Percentiles rank a stretch among this genome's conserved stretches.
Conservation (phyloP, 2,888 invertebrate genomes). For the Camponotus fellah region DNA sequence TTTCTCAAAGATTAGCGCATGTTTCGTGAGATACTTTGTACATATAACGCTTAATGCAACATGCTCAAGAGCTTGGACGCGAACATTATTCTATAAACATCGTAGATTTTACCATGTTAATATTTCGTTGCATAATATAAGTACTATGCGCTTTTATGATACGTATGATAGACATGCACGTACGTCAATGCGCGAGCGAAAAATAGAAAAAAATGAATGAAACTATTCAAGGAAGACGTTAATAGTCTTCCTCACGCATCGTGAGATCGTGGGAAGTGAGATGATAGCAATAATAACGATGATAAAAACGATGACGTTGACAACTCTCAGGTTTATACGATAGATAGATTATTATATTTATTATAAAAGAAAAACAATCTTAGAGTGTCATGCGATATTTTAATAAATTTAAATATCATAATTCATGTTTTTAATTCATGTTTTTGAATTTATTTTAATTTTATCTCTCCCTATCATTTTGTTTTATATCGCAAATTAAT, state of each 20-base stretch:
- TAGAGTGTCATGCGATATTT: not conserved
- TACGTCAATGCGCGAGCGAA: conserved; percentile 10
- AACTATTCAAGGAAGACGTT: not conserved
- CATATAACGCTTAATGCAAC: conserved; percentile 57
- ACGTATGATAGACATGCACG: conserved; percentile 35
- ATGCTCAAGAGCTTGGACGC: not conserved
- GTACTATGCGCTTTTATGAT: conserved; percentile 45
- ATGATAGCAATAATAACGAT: not conserved
- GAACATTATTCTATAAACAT: not conserved
- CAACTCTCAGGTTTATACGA: not conserved
- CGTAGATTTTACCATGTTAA: conserved; percentile 43
- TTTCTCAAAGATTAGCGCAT: not conserved
- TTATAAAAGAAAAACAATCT: not conserved
- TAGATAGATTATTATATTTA: not conserved
- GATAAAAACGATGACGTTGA: not conserved
- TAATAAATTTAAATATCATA: not conserved
- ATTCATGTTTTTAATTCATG: not conserved
- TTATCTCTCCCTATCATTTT: not conserved
- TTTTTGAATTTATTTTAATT: conserved; percentile 13
- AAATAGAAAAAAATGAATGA: conserved; percentile 39
- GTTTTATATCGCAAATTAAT: not conserved
- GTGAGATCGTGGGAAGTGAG: conserved; percentile 10
- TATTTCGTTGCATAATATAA: conserved; percentile 39
- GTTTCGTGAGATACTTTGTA: conserved; percentile 49
- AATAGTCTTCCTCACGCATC: conserved; percentile 13